Percentiles rank a stretch among this genome's conserved stretches.
Conservation (phyloP, 2,888 invertebrate species). For the Globia sparganii region DNA sequence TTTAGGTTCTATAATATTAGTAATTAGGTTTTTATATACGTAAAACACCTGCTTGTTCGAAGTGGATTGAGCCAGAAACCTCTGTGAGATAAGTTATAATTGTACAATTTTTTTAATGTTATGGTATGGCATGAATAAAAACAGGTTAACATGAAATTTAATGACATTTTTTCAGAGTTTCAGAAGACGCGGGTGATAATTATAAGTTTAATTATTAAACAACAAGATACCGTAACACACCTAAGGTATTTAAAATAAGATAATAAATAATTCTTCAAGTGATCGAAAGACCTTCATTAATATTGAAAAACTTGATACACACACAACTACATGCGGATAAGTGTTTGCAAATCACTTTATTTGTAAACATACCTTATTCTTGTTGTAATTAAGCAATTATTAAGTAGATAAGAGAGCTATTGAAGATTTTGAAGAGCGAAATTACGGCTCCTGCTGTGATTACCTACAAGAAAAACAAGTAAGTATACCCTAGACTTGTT, state of each 20-base stretch:
- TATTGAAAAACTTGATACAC: neutral
- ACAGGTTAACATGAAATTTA: neutral
- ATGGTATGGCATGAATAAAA: neutral
- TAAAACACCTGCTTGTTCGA: neutral
- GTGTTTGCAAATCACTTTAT: neutral
- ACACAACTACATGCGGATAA: neutral
- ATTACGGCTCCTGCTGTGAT: neutral
- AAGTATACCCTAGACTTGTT: neutral
- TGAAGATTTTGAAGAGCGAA: neutral
- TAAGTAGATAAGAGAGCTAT: neutral
- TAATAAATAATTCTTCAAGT: neutral
- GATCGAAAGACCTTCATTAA: neutral
- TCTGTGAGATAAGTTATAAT: neutral
- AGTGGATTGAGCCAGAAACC: neutral
- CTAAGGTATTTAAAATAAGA: neutral
- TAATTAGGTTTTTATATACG: neutral
- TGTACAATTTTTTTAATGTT: neutral
- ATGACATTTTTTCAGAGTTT: neutral
- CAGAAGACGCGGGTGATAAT: neutral
- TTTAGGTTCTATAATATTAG: neutral
- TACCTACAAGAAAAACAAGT: slow-evolving; percentile 4
- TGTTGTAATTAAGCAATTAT: neutral
- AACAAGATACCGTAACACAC: neutral
- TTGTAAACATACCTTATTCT: slow-evolving; percentile 4
- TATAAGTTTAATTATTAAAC: neutral